Conservation (phyloP, 2,888 invertebrate genomes). For the Sericinus montela region DNA sequence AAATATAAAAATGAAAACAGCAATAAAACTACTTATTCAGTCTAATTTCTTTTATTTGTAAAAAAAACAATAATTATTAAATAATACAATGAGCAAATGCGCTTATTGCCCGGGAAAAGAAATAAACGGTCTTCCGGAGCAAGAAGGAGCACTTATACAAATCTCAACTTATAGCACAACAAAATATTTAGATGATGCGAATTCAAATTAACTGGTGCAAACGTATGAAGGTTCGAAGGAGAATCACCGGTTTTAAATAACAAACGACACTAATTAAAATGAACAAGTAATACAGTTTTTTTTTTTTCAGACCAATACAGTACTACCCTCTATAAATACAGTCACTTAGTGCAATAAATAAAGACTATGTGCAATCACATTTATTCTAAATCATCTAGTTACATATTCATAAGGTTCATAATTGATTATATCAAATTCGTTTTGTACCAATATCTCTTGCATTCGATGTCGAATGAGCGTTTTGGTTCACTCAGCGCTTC, state of each 20-base stretch:
- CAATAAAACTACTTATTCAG: conserved; percentile 49
- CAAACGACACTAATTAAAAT: not conserved
- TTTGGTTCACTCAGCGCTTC: conserved; percentile 21
- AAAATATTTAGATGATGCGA: conserved; percentile 21
- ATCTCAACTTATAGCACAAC: conserved; percentile 25
- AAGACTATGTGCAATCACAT: conserved; percentile 62
- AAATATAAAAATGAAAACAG: too few species aligned
- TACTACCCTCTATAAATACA: not conserved
- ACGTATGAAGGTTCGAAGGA: not conserved
- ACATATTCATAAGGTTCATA: conserved; percentile 50
- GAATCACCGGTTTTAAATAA: not conserved
- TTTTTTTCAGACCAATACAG: not conserved
- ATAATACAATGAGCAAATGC: conserved; percentile 67
- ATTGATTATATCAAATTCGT: conserved; percentile 55
- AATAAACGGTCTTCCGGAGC: conserved; percentile 71
- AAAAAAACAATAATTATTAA: conserved; percentile 65
- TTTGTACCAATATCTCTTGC: conserved; percentile 67
- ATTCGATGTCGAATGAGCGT: conserved; percentile 24
- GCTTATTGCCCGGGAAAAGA: conserved; percentile 78
- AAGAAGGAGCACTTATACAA: conserved; percentile 54
- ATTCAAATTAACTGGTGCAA: conserved; percentile 14
- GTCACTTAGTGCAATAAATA: conserved; percentile 27
- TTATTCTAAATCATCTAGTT: conserved; percentile 48
- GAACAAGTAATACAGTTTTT: not conserved
- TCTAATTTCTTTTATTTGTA: conserved; percentile 75